Evolutionary conservation across 2,888 invertebrate genomes (phyloP), one percentile per base, ranked within the genome.

Genomic region (Ecliptopera silaceata): DNA sequence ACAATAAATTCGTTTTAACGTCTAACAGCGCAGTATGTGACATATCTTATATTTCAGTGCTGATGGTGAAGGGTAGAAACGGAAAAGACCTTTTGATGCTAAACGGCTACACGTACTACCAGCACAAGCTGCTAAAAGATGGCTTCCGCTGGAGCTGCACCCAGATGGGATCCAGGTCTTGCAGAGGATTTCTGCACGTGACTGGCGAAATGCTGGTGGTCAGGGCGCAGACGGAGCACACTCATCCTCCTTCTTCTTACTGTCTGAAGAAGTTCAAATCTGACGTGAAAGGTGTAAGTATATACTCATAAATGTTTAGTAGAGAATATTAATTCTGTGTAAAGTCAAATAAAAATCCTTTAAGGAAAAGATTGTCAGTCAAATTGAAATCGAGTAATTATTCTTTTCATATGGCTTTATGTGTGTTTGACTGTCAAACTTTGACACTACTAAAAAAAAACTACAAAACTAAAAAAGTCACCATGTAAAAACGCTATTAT

Each of bases 121-220:
- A 89, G 62, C 90, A 90, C 61, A 91, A 90, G 68, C 68, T 81
- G 1, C 72, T 90, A 6, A 77, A 84, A 15, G 88, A 89, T 32
- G 91, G 91, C 0, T 85, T 80, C 70, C 80, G 91, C 0, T 91
- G 91, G 91, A 90, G 90, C 72, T 91, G 91, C 62, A 90, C 91
- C 0, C 88, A 88, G 68, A 90, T 90, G 90, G 89, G 88, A 0
- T 90, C 90, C 54, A 82, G 90, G 59, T 87, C 90, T 1, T 91
- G 91, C 64, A 73, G 88, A 36, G 91, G 83, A 0, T 90, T 88
- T 68, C 77, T 91, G 0, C 90, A 88, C 59, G 90, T 90, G 3
- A 87, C 88, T 1, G 74, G 75, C 1, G 80, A 86, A 3, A 89
- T 80, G 84, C 56, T 88, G 47, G 90, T 91, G 1, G 78, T 89